Percentiles rank a stretch among this genome's conserved stretches.
Conservation (phyloP, 2,888 invertebrate genomes). For the Tillus elongatus region DNA sequence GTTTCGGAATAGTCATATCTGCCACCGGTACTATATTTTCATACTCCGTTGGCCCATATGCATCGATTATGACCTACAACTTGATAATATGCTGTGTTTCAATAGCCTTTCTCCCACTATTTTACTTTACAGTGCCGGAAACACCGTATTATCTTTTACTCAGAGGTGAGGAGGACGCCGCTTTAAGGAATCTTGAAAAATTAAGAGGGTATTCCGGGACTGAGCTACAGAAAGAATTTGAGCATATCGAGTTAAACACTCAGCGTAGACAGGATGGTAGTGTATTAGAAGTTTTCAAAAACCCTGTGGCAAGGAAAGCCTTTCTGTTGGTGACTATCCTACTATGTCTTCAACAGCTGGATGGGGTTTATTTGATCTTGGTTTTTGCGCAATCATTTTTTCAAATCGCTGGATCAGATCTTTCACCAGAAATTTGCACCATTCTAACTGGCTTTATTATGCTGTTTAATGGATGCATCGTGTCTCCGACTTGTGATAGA, state of each 20-base stretch:
- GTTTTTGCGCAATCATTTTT: slow-evolving; percentile 71
- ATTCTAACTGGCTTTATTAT: slow-evolving; percentile 67
- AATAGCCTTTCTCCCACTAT: slow-evolving; percentile 49
- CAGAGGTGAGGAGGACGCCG: slow-evolving; percentile 48
- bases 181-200: slow-evolving; percentile 51
- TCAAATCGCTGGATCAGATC: slow-evolving; percentile 27
- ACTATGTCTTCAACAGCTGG: slow-evolving; percentile 72
- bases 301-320: slow-evolving; percentile 64
- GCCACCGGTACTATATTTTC: slow-evolving; percentile 59
- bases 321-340: slow-evolving; percentile 64
- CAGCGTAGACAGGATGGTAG: slow-evolving; percentile 42
- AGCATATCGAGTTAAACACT: slow-evolving; percentile 49
- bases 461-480: slow-evolving; percentile 57
- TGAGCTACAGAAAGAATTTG: slow-evolving; percentile 56
- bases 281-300: slow-evolving; percentile 40
- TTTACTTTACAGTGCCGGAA: slow-evolving; percentile 68
- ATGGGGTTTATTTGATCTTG: slow-evolving; percentile 71
- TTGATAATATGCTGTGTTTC: slow-evolving; percentile 57
- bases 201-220: slow-evolving; percentile 59
- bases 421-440: slow-evolving; percentile 17
- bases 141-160: slow-evolving; percentile 63
- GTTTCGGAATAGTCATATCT: slow-evolving; percentile 70
- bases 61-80: slow-evolving; percentile 55
- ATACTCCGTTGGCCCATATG: slow-evolving; percentile 63
- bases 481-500: slow-evolving; percentile 65